A percentile compares a stretch with the other conserved stretches of the same genome.
Conservation (phyloP, 2,113 vertebrate genomes). For the Clarias gariepinus region DNA sequence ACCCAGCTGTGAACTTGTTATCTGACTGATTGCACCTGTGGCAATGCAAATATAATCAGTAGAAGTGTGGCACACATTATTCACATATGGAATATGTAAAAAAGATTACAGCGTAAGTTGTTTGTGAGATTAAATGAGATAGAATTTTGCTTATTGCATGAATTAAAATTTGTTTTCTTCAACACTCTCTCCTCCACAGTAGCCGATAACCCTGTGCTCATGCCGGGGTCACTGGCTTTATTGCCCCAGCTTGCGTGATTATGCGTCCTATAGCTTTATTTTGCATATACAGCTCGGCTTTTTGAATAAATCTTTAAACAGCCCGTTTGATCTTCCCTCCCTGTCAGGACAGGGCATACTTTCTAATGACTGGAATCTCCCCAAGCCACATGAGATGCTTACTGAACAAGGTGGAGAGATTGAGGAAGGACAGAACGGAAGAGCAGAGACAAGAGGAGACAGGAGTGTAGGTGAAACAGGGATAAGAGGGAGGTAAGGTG, state of each 20-base stretch:
- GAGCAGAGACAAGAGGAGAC: conserved; percentile 40
- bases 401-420: conserved; percentile 38
- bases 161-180: conserved; percentile 35
- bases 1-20: not conserved
- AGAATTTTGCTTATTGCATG: conserved; percentile 18
- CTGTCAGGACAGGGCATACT: conserved; percentile 21
- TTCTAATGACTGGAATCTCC: conserved; percentile 67
- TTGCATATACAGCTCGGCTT: conserved; percentile 58
- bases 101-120: not conserved
- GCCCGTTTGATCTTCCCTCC: conserved; percentile 66
- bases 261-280: conserved; percentile 42
- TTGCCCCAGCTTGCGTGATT: conserved; percentile 45
- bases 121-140: not conserved
- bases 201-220: conserved; percentile 29
- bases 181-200: conserved; percentile 24
- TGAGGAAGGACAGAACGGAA: conserved; percentile 44
- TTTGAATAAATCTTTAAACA: conserved; percentile 68
- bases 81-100: not conserved
- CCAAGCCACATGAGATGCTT: conserved; percentile 53
- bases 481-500: conserved; percentile 10
- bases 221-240: conserved; percentile 44
- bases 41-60: not conserved
- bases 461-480: conserved; percentile 49
- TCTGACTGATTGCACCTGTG: not conserved
- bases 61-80: not conserved